Evolutionary conservation across 2,797 vertebrate species (phyloP).

Genomic region (Muscicapa striata): DNA sequence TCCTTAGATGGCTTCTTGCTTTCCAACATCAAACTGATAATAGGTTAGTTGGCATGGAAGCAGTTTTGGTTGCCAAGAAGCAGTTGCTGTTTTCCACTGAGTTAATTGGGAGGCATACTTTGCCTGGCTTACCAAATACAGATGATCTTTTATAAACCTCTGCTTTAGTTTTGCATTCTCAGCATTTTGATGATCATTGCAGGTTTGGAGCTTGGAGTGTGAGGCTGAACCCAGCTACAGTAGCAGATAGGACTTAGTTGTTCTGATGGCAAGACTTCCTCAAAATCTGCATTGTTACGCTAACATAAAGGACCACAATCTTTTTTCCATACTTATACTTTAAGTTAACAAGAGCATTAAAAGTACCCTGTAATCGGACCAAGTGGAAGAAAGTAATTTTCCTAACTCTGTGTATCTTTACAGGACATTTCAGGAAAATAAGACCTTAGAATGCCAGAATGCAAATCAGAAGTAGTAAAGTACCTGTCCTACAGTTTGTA

Average conservation of each 20-base stretch:
- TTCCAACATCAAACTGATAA: neutral
- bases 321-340: neutral
- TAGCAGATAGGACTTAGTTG: neutral
- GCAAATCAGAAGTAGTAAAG: neutral
- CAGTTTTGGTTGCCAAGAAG: neutral
- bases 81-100: neutral
- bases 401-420: neutral
- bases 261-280: neutral
- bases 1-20: neutral
- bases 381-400: neutral
- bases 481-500: accelerated
- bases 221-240: neutral
- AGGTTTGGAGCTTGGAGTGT: neutral
- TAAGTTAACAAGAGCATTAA: neutral
- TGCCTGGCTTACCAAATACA: neutral
- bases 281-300: neutral
- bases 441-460: neutral
- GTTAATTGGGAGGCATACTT: neutral
- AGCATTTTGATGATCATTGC: neutral
- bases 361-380: neutral
- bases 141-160: neutral
- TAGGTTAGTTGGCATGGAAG: neutral
- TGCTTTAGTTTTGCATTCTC: neutral
- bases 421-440: neutral
- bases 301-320: neutral